Evolutionary conservation across 2,113 vertebrate species (phyloP).

Genomic region (Gopherus evgoodei): DNA sequence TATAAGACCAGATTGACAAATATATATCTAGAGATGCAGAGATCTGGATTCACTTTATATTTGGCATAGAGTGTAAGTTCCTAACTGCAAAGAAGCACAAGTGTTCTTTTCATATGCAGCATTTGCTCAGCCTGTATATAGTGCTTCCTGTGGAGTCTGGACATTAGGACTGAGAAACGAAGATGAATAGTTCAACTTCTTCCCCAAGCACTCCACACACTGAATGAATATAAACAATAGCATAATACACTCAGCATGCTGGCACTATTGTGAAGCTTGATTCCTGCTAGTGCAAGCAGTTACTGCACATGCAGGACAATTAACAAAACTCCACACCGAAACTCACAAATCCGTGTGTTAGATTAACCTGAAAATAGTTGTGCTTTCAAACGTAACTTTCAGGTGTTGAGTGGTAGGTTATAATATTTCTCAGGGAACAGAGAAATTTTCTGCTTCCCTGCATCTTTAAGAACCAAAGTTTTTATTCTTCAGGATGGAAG

Average conservation of each 20-base stretch:
- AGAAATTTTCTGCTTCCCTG: neutral
- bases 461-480: neutral
- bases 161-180: neutral
- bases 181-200: slow-evolving; percentile 11
- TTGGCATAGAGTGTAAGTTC: neutral
- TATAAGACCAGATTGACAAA: accelerated
- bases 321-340: neutral
- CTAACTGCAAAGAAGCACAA: neutral
- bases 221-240: neutral
- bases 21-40: accelerated
- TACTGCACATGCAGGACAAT: neutral
- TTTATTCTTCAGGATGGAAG: neutral
- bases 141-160: neutral
- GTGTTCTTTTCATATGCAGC: neutral
- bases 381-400: accelerated
- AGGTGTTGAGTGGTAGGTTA: accelerated
- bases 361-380: neutral
- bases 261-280: neutral
- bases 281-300: neutral
- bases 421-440: neutral
- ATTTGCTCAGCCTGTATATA: slow-evolving; percentile 18
- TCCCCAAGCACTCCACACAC: neutral
- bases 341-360: neutral
- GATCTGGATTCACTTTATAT: neutral
- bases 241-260: neutral